A percentile compares a stretch with the other conserved stretches of the same genome.
Evolutionary conservation across 2,797 vertebrate species (phyloP).

Genomic region (Sternotherus odoratus): DNA sequence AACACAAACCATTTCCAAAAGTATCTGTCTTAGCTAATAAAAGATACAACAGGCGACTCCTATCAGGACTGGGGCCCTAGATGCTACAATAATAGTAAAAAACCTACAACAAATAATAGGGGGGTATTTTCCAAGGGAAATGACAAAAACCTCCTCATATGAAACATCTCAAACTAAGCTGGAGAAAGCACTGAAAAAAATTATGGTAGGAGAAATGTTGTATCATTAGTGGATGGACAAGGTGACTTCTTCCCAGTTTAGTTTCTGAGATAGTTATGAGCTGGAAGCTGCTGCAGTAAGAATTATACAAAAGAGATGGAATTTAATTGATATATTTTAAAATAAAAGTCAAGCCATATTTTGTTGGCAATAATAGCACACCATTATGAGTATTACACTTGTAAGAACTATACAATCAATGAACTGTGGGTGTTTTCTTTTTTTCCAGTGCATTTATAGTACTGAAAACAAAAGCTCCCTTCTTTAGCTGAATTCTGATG

Average conservation of each 20-base stretch:
- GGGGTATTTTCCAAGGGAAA: accelerated
- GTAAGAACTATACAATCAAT: not conserved
- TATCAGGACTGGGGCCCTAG: not conserved
- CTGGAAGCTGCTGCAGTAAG: not conserved
- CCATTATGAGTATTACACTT: not conserved
- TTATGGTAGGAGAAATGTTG: accelerated
- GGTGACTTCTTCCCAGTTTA: not conserved
- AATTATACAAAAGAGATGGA: not conserved
- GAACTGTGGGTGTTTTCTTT: not conserved
- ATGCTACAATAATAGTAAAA: not conserved
- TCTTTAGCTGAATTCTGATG: accelerated
- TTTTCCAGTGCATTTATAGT: too few relatives aligned
- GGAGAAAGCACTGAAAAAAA: accelerated
- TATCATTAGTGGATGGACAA: accelerated
- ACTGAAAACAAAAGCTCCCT: not conserved
- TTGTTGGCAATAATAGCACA: not conserved
- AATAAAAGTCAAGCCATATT: not conserved
- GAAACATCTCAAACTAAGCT: not conserved
- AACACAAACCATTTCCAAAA: not conserved
- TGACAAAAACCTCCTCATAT: not conserved
- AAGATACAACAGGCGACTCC: not conserved
- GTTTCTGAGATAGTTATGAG: not conserved
- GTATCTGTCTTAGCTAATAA: not conserved
- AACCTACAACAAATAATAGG: accelerated
- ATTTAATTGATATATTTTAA: not conserved